Percentiles rank a stretch among this genome's conserved stretches.
Evolutionary conservation across 2,113 vertebrate species (phyloP).

Genomic region (Chionodraco myersi): DNA sequence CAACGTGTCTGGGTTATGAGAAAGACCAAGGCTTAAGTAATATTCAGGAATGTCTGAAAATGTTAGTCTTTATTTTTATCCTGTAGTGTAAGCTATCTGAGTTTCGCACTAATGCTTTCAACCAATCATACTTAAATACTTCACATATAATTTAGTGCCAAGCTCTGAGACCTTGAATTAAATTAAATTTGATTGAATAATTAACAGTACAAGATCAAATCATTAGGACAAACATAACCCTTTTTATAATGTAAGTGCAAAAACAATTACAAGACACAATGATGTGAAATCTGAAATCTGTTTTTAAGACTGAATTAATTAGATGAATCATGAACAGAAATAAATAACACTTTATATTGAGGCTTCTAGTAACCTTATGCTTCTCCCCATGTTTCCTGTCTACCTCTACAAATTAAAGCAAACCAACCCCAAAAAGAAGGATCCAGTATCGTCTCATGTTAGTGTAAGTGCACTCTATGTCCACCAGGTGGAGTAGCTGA

Average conservation of each 20-base stretch:
- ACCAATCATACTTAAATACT: background rate
- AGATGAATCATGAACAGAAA: background rate
- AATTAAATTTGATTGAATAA: background rate
- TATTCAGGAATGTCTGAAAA: background rate
- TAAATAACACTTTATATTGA: background rate
- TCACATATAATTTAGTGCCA: background rate
- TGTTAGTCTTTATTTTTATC: background rate
- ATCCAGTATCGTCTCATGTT: background rate
- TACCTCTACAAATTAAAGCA: background rate
- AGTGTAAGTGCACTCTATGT: background rate
- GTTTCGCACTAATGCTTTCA: background rate
- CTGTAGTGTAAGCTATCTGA: no score
- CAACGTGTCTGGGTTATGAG: background rate
- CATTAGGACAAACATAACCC: background rate
- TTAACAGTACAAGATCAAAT: background rate
- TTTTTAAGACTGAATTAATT: no score
- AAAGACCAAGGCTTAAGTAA: background rate
- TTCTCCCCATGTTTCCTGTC: background rate
- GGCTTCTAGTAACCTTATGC: background rate
- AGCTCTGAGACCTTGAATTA: background rate
- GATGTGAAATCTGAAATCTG: background rate
- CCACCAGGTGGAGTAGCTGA: conserved; percentile 55
- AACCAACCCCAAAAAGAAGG: background rate
- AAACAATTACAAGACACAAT: background rate
- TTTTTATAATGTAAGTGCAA: background rate